These are phyloP conservation scores for Ceyx cyanopectus DNA, from an alignment of 2,113 vertebrate species.

Conservation along the genomic window DNA sequence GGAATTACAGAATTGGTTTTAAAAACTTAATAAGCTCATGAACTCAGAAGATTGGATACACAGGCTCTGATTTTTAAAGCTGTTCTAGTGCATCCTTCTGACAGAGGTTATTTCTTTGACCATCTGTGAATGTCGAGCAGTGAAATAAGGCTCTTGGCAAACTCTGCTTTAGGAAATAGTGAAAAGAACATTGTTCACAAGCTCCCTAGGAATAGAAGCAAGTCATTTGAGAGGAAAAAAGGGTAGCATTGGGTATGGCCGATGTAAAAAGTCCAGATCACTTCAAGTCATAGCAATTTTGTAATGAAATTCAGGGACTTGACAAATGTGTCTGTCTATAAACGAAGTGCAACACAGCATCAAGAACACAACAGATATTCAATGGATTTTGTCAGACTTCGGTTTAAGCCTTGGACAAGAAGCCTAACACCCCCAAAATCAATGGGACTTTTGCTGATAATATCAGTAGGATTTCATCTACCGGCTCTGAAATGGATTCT, in stretches of 20 bases:
- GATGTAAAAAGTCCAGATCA: neutral
- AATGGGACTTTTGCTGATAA: neutral
- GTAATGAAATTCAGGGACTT: neutral
- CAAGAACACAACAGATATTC: neutral
- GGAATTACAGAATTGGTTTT: conserved; percentile 47
- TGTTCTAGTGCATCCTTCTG: conserved; percentile 8
- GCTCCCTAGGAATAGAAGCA: neutral
- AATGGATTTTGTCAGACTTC: neutral
- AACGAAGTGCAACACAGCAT: neutral
- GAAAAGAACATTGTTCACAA: neutral
- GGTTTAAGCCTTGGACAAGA: neutral
- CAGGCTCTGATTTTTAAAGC: neutral
- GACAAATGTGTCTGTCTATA: neutral
- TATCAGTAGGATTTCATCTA: neutral
- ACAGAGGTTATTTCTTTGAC: conserved; percentile 27
- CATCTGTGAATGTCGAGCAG: neutral
- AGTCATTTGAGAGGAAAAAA: neutral
- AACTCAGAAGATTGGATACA: neutral
- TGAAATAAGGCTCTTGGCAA: neutral
- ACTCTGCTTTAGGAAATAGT: neutral
- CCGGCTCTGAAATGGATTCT: neutral
- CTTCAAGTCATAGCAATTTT: neutral
- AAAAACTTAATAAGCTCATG: conserved; percentile 49
- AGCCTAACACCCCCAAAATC: neutral
- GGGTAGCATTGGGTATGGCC: neutral